Conservation (phyloP, 1,140 invertebrate species). For the Pissodes strobi region DNA sequence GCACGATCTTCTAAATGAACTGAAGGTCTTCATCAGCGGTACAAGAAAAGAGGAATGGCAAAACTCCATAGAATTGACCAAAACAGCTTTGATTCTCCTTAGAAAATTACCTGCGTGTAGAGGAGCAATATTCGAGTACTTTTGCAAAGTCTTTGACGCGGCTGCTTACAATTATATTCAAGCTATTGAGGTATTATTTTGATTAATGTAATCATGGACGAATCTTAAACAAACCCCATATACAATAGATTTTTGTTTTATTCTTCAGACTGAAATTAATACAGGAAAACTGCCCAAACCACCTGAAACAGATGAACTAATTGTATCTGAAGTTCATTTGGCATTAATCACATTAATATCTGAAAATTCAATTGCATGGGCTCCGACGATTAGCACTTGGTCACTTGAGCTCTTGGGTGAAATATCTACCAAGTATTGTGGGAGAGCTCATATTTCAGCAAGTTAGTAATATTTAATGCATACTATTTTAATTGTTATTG, state of each 20-base stretch:
- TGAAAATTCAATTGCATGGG: conserved; percentile 75
- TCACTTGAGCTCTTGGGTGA: conserved; percentile 81
- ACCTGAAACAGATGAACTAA: conserved; percentile 60
- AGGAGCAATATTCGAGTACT: conserved; percentile 80
- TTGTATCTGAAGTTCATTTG: conserved; percentile 67
- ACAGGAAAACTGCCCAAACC: conserved; percentile 47
- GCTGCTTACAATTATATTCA: conserved; percentile 64
- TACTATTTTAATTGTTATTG: too few relatives aligned
- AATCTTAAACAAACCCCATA: too few relatives aligned
- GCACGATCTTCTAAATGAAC: conserved; percentile 46
- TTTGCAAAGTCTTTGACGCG: conserved; percentile 75
- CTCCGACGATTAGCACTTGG: conserved; percentile 81
- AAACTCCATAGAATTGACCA: conserved; percentile 64
- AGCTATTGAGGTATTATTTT: conserved; percentile 46
- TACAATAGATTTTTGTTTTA: conserved; percentile 25
- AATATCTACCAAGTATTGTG: conserved; percentile 68
- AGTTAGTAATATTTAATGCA: conserved; percentile 25
- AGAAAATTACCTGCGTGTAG: conserved; percentile 77
- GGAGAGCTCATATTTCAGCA: conserved; percentile 58
- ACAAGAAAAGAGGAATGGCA: conserved; percentile 37
- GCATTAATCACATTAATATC: conserved; percentile 69
- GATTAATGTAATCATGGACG: not conserved
- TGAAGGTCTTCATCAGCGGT: conserved; percentile 45
- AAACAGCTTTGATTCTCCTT: conserved; percentile 71
- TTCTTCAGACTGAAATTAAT: conserved; percentile 51